phyloP scores from a whole-genome alignment of 2,113 vertebrate species.

The Accipiter cooperii region DNA sequence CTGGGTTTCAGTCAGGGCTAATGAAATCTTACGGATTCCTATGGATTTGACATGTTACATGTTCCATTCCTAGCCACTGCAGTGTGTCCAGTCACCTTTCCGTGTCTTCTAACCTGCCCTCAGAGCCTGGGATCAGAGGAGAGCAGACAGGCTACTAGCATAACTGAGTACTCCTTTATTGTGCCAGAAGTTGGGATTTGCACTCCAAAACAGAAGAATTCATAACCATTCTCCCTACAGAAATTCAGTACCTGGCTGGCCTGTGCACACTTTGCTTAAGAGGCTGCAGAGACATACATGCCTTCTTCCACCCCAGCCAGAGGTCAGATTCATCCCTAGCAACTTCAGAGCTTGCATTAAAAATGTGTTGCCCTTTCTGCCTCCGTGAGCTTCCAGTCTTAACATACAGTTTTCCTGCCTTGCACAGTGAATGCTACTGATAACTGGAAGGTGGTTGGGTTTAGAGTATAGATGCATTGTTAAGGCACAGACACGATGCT shows the following conservation, averaged over 20 bases:
- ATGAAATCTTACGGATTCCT: neutral
- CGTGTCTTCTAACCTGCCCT: neutral
- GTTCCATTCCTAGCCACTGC: neutral
- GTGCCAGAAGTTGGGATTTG: neutral
- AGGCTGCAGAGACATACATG: neutral
- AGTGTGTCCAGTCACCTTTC: neutral
- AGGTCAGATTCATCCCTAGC: neutral
- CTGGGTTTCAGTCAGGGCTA: neutral
- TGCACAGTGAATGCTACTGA: neutral
- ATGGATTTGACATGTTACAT: neutral
- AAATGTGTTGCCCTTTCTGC: neutral
- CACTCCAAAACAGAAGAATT: neutral
- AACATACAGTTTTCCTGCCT: neutral
- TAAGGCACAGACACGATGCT: neutral
- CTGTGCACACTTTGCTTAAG: neutral
- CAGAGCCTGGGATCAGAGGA: neutral
- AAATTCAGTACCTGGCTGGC: neutral
- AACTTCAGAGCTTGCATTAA: neutral
- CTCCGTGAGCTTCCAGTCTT: fast-evolving
- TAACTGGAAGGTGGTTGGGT: neutral
- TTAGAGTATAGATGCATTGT: neutral
- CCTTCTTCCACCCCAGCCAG: neutral
- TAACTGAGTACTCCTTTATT: neutral
- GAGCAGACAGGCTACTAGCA: neutral
- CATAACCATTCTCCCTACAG: neutral